Conservation (phyloP, 2,888 invertebrate species). For the Drosophila limbata region DNA sequence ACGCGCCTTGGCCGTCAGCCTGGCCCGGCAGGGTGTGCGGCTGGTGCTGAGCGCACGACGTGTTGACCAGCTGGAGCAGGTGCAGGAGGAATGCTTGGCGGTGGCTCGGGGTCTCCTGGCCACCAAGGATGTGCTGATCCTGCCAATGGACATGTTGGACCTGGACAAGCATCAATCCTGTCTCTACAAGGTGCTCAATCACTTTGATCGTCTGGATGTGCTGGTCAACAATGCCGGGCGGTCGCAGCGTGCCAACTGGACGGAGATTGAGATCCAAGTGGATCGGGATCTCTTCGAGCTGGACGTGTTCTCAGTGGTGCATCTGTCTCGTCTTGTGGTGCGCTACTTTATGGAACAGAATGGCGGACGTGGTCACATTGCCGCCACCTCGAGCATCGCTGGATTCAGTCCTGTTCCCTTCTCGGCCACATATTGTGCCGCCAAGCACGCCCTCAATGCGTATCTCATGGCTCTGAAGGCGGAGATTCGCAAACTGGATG, state of each 20-base stretch:
- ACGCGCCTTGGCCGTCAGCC: conserved; percentile 89
- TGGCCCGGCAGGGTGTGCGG: conserved; percentile 89
- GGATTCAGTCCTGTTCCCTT: conserved; percentile 89
- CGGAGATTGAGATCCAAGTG: conserved; percentile 89
- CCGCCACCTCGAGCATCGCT: conserved; percentile 90
- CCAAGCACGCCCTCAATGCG: conserved; percentile 92
- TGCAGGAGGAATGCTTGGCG: conserved; percentile 88
- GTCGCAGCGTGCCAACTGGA: conserved; percentile 91
- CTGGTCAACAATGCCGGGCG: conserved; percentile 93
- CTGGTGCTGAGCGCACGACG: conserved; percentile 90
- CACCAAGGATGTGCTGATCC: conserved; percentile 88
- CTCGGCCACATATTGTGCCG: conserved; percentile 90
- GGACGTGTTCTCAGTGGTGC: conserved; percentile 91
- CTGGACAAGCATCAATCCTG: conserved; percentile 87
- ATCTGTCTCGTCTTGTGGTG: conserved; percentile 89
- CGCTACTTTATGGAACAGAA: conserved; percentile 87
- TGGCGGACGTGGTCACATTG: conserved; percentile 88
- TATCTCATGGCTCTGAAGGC: conserved; percentile 89
- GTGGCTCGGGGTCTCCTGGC: conserved; percentile 84
- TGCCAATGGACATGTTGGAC: conserved; percentile 89
- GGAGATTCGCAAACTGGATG: conserved; percentile 86
- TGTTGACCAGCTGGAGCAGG: conserved; percentile 87
- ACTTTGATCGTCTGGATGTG: conserved; percentile 91
- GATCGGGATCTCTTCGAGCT: conserved; percentile 91
- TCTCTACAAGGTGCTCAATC: conserved; percentile 88